Evolutionary conservation across 2,113 vertebrate genomes (phyloP).

Genomic region (Oncorhynchus nerka): DNA sequence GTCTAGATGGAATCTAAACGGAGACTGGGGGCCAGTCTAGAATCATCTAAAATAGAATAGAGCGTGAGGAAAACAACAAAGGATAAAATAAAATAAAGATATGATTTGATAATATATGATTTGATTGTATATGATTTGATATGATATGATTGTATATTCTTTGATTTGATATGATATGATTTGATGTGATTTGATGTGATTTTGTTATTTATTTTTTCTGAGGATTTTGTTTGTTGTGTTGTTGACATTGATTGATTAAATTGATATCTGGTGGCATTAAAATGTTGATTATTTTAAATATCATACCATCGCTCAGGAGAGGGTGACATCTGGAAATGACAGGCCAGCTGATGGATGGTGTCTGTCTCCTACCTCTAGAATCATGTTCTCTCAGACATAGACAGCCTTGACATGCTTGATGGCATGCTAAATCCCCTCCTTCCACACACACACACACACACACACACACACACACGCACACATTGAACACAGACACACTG

Average conservation of each 20-base stretch:
- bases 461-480: neutral
- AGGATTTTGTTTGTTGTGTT: too few relatives aligned
- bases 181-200: too few relatives aligned
- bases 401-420: constrained; percentile 36
- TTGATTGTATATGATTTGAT: too few relatives aligned
- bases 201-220: too few relatives aligned
- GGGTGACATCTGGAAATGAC: constrained; percentile 32
- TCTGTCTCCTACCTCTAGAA: neutral
- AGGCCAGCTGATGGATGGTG: constrained; percentile 41
- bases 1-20: too few relatives aligned
- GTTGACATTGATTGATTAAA: neutral
- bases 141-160: too few relatives aligned
- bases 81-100: too few relatives aligned
- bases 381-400: constrained; percentile 23
- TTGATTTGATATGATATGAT: too few relatives aligned
- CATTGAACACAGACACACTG: neutral
- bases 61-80: neutral
- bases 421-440: neutral
- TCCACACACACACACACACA: neutral
- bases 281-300: constrained; percentile 48
- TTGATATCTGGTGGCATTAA: neutral
- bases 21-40: constrained; percentile 22
- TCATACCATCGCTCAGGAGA: constrained; percentile 48
- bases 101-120: too few relatives aligned
- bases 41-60: neutral